Conservation (phyloP, 2,888 invertebrate species). For the Peribatodes rhomboidaria region DNA sequence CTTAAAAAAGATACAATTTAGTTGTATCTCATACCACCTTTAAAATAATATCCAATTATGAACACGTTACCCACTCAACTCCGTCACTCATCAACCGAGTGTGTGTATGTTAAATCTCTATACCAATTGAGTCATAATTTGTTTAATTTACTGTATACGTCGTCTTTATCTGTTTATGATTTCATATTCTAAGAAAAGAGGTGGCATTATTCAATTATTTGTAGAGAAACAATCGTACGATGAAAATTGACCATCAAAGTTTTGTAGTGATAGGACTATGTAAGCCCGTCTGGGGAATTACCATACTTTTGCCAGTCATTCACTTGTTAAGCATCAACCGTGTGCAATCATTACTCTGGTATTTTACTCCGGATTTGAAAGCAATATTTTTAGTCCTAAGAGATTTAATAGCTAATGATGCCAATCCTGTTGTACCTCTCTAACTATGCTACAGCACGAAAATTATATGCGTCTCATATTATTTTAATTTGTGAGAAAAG, state of each 20-base stretch:
- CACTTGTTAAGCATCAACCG: no score
- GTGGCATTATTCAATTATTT: neutral
- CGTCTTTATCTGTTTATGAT: constrained; percentile 12
- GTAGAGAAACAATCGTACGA: neutral
- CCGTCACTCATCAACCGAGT: neutral
- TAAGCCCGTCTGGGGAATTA: no score
- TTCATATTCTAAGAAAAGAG: constrained; percentile 6
- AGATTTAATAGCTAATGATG: no score
- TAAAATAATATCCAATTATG: neutral
- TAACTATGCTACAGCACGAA: no score
- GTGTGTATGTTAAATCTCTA: neutral
- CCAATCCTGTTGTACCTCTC: no score
- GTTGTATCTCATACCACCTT: neutral
- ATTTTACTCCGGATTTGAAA: no score
- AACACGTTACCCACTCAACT: neutral
- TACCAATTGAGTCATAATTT: constrained; percentile 4
- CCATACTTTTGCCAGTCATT: no score
- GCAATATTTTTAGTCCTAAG: no score
- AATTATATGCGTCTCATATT: no score
- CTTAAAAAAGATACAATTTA: neutral
- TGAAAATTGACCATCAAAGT: neutral
- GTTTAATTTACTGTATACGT: constrained; percentile 4
- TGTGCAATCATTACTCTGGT: no score
- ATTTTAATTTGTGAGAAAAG: no score
- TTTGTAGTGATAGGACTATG: neutral